Percentiles rank a stretch among this genome's conserved stretches.
Conservation (phyloP, 2,797 vertebrate genomes). For the Peromyscus eremicus region DNA sequence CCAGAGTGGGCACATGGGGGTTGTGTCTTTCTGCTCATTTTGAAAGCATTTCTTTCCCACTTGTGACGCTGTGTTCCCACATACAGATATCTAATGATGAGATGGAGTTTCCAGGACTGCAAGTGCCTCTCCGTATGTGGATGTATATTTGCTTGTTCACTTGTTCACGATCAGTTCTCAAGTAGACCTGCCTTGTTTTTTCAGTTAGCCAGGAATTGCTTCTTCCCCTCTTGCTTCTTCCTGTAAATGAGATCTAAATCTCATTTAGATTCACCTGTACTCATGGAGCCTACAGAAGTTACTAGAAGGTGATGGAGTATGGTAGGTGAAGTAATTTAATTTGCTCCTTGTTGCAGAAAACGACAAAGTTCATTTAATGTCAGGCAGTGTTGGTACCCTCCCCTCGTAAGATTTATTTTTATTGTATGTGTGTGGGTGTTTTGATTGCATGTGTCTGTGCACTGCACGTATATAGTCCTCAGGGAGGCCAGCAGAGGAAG, state of each 20-base stretch:
- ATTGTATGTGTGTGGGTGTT: background rate
- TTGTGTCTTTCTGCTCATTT: constrained; percentile 4
- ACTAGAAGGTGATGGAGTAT: background rate
- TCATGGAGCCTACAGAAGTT: background rate
- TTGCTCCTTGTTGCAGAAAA: background rate
- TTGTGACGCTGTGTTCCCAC: background rate
- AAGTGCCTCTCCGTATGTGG: background rate
- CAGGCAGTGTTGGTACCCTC: background rate
- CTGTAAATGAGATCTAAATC: background rate
- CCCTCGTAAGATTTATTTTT: background rate
- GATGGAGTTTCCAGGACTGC: constrained; percentile 3
- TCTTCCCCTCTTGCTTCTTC: background rate
- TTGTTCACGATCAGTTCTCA: background rate
- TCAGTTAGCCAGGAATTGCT: background rate
- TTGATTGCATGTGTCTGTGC: background rate
- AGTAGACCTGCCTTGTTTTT: background rate
- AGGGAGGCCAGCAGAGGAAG: background rate
- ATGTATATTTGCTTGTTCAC: background rate
- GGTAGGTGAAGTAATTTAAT: background rate
- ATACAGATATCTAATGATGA: constrained; percentile 29
- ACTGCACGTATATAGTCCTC: background rate
- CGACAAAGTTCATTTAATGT: background rate
- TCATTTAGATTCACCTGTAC: background rate
- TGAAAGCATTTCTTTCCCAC: background rate
- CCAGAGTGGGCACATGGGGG: background rate